Base-by-base conservation (phyloP, 2,113 vertebrate genomes). In the Triplophysa siluroides region DNA sequence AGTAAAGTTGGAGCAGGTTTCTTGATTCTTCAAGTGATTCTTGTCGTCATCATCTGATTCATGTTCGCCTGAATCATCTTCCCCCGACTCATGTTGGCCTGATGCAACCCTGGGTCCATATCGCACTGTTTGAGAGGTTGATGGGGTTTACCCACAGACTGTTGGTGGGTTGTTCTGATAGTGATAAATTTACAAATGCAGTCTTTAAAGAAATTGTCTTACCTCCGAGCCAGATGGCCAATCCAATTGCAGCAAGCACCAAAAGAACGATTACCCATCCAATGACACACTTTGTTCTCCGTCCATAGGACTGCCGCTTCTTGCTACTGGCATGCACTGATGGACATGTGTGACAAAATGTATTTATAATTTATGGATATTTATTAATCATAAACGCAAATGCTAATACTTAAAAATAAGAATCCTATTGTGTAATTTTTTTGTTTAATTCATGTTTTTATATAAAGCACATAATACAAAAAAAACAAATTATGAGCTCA, bases 201-300 rank as follows among this genome's bases (percentile, higher is more conserved):
- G 1, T n/a, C 38, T 19, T 10, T 78, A 12, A 11, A 62, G 19
- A 11, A 26, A n/a, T 62, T 63, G 1, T 62, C 52, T 62, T 91
- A 92, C 92, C 84, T 90, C 91, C 92, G 18, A 92, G 83, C 91
- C 91, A 90, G 86, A 93, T 90, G 72, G 84, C 83, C 9, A 91
- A 14, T 33, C 72, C 87, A 76, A 93, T 71, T 21, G 92, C 58
- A 24, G 11, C 69, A 0, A 91, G 60, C 52, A 91, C 10, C 56
- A 91, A 18, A 11, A 91, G 18, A 8, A 16, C 41, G 13, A 76
- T 86, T 14, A 78, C 84, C 13, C 66, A 84, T 0, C 83, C 86
- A 45, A 81, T 83, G 0, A 64, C 87, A 71, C 83, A 85, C 72
- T 68, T 84, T 38, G 80, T 6, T 23, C 68, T 85, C 14, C 9